A percentile compares a stretch with the other conserved stretches of the same genome.
phyloP scores from a whole-genome alignment of 2,888 invertebrate species.

The Caradrina kadenii region DNA sequence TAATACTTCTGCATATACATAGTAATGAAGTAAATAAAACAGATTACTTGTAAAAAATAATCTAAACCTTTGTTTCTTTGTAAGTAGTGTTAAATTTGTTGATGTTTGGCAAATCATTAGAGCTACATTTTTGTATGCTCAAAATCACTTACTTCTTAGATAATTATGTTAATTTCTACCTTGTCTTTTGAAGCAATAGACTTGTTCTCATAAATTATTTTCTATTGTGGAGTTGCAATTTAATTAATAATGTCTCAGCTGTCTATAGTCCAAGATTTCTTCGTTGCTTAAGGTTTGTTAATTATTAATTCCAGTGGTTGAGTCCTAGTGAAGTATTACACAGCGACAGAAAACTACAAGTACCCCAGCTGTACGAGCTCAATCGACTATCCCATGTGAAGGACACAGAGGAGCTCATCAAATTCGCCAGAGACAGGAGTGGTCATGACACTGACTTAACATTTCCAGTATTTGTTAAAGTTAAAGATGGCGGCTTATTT shows the following conservation, averaged over 20 bases:
- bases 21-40: not conserved
- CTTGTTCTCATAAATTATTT: not conserved
- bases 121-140: not conserved
- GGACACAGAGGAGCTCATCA: constrained; percentile 89
- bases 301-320: constrained; percentile 91
- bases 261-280: not conserved
- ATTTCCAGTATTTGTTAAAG: constrained; percentile 89
- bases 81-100: not conserved
- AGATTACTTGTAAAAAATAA: not conserved
- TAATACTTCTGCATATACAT: not conserved
- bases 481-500: constrained; percentile 90
- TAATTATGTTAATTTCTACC: no score
- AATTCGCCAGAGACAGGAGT: constrained; percentile 91
- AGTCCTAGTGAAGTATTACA: constrained; percentile 89
- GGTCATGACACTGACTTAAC: constrained; percentile 87
- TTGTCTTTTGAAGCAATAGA: not conserved
- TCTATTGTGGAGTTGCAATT: not conserved
- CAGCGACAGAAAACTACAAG: constrained; percentile 90
- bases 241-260: not conserved
- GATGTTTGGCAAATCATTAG: not conserved
- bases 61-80: no score
- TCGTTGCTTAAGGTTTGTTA: not conserved
- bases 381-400: constrained; percentile 90
- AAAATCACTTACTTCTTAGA: not conserved
- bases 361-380: constrained; percentile 95